phyloP scores from a whole-genome alignment of 2,113 vertebrate species.

The Hemichromis elongatus region DNA sequence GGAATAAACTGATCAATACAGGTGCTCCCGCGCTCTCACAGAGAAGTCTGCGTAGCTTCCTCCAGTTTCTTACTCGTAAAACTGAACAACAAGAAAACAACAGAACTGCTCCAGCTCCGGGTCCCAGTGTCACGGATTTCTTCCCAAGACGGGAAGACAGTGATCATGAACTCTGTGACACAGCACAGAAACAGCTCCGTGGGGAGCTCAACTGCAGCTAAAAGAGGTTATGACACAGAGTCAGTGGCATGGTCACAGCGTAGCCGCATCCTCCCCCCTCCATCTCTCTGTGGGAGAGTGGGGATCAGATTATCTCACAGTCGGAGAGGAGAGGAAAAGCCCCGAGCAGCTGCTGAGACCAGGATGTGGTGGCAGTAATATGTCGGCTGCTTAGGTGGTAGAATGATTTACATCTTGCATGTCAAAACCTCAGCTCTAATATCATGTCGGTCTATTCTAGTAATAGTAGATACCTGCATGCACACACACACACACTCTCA shows the following conservation, averaged over 20 bases:
- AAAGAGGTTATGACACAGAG: conserved; percentile 60
- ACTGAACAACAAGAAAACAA: neutral
- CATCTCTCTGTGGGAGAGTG: conserved; percentile 28
- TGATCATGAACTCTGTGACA: conserved; percentile 52
- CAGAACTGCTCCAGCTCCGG: neutral
- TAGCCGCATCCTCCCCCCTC: neutral
- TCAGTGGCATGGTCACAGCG: conserved; percentile 12
- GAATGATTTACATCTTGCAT: conserved; percentile 25
- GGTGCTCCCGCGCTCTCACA: neutral
- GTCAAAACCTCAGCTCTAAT: conserved; percentile 4
- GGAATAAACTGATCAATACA: neutral
- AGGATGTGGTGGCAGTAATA: neutral
- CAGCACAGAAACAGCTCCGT: neutral
- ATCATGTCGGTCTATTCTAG: neutral
- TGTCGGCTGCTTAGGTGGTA: conserved; percentile 12
- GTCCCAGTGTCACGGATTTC: neutral
- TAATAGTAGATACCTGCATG: neutral
- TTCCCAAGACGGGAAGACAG: conserved; percentile 29
- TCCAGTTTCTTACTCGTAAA: neutral
- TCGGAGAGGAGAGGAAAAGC: conserved; percentile 20
- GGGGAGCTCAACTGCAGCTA: conserved; percentile 45
- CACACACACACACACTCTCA: neutral
- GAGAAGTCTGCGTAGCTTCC: neutral
- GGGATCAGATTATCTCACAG: conserved; percentile 55
- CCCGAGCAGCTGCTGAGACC: conserved; percentile 15